Percentiles rank a stretch among this genome's conserved stretches.
phyloP scores from a whole-genome alignment of 1,140 invertebrate genomes.

The Pseudomyrmex concolor region DNA sequence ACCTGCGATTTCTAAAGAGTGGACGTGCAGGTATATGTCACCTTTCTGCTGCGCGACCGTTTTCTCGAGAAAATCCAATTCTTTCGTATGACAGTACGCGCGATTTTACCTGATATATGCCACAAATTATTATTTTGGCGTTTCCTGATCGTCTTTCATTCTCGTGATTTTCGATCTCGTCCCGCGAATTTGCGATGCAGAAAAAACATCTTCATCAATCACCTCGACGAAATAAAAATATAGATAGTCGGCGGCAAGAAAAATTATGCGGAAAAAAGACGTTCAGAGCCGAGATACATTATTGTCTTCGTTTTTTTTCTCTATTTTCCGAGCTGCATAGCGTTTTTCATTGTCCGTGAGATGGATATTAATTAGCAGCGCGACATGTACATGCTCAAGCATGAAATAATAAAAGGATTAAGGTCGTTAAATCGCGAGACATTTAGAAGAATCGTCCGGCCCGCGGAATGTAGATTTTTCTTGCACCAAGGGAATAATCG shows the following conservation, averaged over 20 bases:
- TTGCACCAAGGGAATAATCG: slow-evolving; percentile 32
- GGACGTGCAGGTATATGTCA: slow-evolving; percentile 32
- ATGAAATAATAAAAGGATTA: slow-evolving; percentile 45
- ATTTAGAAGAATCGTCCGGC: slow-evolving; percentile 25
- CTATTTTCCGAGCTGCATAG: slow-evolving; percentile 51
- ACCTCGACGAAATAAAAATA: slow-evolving; percentile 76
- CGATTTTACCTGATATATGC: slow-evolving; percentile 71
- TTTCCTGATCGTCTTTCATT: slow-evolving; percentile 70
- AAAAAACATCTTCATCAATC: slow-evolving; percentile 74
- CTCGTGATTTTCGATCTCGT: slow-evolving; percentile 19
- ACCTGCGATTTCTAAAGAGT: slow-evolving; percentile 51
- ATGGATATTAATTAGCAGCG: slow-evolving; percentile 66
- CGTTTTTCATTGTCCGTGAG: slow-evolving; percentile 19
- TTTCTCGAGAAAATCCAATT: slow-evolving; percentile 51
- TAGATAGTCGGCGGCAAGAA: slow-evolving; percentile 71
- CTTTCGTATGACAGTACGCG: slow-evolving; percentile 60
- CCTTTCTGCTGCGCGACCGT: slow-evolving; percentile 14
- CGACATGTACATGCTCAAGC: slow-evolving; percentile 50
- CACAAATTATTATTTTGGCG: slow-evolving; percentile 79
- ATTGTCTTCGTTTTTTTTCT: slow-evolving; percentile 68
- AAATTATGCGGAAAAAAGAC: slow-evolving; percentile 74
- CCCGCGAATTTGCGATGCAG: slow-evolving; percentile 1
- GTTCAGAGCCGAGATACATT: slow-evolving; percentile 69
- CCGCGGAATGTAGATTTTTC: slow-evolving; percentile 35
- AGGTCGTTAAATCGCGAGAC: slow-evolving; percentile 28